Base-by-base conservation (phyloP, 2,113 vertebrate genomes). In the Heptranchias perlo region DNA sequence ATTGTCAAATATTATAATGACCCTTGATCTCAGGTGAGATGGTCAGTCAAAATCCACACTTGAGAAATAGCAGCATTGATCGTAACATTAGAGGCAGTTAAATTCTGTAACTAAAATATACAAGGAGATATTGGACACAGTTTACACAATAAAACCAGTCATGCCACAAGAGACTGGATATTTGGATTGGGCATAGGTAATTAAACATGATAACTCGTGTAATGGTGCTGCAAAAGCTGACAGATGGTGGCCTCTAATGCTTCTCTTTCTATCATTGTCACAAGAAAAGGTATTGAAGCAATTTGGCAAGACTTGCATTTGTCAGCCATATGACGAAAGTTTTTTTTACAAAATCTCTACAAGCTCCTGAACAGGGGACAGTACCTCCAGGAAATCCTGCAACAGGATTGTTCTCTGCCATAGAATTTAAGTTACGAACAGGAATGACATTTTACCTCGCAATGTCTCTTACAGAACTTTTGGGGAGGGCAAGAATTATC, bases 91-190 rank as follows among this genome's bases (percentile, higher is more conserved):
- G 0, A n/a, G 54, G 54, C 54, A 61, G 54, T 49, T 91, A n/a
- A n/a, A 61, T 61, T 16, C 54, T n/a, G 58, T 61, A 92, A n/a
- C 4, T 61, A 61, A 52, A 25, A 87, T 35, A 2, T 92, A 92
- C 3, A 96, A 94, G 97, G 96, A 96, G 39, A 58, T n/a, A 96
- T 96, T 78, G 96, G 96, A 58, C 58, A 10, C 58, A 10, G 58
- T 58, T 7, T 58, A 8, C 11, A 5, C 58, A 58, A 58, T 10
- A 10, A 47, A 21, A 47, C 4, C 5, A 7, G 14, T 84, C 82
- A 44, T 44, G 49, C 21, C 0, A 82, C 76, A 92, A 25, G 25
- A 54, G 31, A 13, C 3, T 13, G 44, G 11, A 31, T 35, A 31
- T n/a, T 25, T 94, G 61, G 16, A 65, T 23, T 16, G 1, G 58